Conservation (phyloP, 2,113 vertebrate genomes). For the Platycercus adscitus region DNA sequence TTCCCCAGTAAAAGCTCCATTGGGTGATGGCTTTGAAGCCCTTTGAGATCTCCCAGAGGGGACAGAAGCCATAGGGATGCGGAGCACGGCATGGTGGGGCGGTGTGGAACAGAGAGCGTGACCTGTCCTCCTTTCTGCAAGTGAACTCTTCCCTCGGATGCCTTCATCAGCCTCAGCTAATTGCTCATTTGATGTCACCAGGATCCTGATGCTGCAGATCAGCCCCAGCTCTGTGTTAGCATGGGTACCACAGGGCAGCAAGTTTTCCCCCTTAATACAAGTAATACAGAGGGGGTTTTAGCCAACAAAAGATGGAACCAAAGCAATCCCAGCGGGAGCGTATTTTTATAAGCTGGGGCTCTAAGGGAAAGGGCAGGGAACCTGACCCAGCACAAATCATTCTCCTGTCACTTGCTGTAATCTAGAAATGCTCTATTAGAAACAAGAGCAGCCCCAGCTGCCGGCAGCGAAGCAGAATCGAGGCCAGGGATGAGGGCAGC, state of each 20-base stretch:
- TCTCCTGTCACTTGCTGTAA: constrained; percentile 46
- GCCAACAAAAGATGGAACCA: not conserved
- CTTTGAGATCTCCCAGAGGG: not conserved
- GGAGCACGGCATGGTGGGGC: accelerated
- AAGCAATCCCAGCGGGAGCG: not conserved
- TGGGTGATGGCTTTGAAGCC: not conserved
- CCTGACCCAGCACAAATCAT: constrained; percentile 28
- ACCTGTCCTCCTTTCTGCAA: not conserved
- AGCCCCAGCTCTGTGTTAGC: not conserved
- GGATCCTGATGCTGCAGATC: not conserved
- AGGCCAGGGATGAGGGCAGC: constrained; percentile 7
- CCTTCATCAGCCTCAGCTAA: not conserved
- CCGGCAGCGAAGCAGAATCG: not conserved
- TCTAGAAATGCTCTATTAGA: constrained; percentile 19
- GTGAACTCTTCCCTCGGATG: not conserved
- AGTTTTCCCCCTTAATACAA: not conserved
- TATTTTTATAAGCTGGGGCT: constrained; percentile 27
- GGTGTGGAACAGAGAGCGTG: not conserved
- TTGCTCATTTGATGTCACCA: not conserved
- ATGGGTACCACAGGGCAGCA: not conserved
- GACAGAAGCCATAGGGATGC: not conserved
- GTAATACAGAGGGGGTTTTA: not conserved
- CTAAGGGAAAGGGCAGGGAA: constrained; percentile 50
- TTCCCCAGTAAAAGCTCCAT: not conserved
- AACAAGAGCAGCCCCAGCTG: not conserved